Conservation (phyloP, 2,888 invertebrate species). For the Kuschelorhynchus macadamiae region DNA sequence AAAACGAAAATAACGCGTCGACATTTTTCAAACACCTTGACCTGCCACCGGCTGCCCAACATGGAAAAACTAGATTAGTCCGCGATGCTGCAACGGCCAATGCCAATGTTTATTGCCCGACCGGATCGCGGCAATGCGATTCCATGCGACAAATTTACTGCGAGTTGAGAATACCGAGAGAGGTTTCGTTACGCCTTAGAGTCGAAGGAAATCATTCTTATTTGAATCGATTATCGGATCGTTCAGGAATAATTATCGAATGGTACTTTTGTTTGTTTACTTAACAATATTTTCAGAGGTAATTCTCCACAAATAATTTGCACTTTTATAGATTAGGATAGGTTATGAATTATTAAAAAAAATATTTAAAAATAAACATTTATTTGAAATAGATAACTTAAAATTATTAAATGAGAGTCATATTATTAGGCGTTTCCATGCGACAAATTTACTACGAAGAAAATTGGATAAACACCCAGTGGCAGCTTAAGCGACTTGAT, state of each 20-base stretch:
- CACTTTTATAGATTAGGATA: too few relatives aligned
- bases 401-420: too few relatives aligned
- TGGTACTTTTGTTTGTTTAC: too few relatives aligned
- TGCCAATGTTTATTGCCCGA: slow-evolving; percentile 48
- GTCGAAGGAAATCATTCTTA: background rate
- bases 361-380: too few relatives aligned
- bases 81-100: slow-evolving; percentile 45
- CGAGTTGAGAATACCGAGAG: slow-evolving; percentile 40
- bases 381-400: too few relatives aligned
- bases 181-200: slow-evolving; percentile 27
- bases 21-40: slow-evolving; percentile 58
- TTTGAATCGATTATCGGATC: background rate
- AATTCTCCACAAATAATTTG: too few relatives aligned
- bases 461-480: too few relatives aligned
- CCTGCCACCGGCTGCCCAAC: slow-evolving; percentile 43
- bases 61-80: slow-evolving; percentile 50
- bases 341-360: too few relatives aligned
- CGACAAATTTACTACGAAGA: slow-evolving; percentile 51
- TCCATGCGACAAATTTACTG: slow-evolving; percentile 52
- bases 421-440: slow-evolving; percentile 38
- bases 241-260: too few relatives aligned
- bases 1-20: slow-evolving; percentile 41
- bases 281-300: too few relatives aligned
- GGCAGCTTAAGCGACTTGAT: too few relatives aligned
- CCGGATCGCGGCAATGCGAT: slow-evolving; percentile 28